A percentile compares a stretch with the other conserved stretches of the same genome.
These are phyloP conservation scores for Indri indri DNA, from an alignment of 2,113 vertebrate genomes.

Conservation along the genomic window DNA sequence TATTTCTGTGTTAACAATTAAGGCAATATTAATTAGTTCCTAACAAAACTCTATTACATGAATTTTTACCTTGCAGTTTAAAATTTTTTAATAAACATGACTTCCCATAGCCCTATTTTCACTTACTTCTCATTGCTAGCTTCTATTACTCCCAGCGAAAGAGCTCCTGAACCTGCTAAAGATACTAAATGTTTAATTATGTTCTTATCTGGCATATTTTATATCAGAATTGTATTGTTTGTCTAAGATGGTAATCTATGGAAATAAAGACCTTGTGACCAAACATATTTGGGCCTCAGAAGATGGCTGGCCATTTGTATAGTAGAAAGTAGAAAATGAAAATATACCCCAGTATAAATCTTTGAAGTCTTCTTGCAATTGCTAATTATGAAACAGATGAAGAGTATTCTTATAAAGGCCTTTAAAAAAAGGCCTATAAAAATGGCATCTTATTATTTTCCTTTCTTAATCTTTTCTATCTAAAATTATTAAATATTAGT, in stretches of 20 bases:
- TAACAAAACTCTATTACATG: not conserved
- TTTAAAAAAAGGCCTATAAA: not conserved
- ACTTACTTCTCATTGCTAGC: not conserved
- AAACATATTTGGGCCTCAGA: not conserved
- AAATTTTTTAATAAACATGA: not conserved
- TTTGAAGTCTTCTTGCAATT: not conserved
- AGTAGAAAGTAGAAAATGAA: constrained; percentile 41
- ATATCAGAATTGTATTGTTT: constrained; percentile 68
- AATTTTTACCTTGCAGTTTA: not conserved
- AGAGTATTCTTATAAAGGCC: not conserved
- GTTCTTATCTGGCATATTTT: constrained; percentile 74
- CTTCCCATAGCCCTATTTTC: not conserved
- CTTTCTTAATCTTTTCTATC: not conserved
- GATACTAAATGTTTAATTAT: constrained; percentile 73
- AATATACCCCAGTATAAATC: not conserved
- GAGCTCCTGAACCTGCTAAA: constrained; percentile 44
- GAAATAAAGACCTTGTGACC: constrained; percentile 28
- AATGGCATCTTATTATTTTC: not conserved
- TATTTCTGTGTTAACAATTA: not conserved
- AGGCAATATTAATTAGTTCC: not conserved
- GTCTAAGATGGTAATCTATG: constrained; percentile 60
- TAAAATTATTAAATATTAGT: constrained; percentile 13
- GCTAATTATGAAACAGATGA: not conserved
- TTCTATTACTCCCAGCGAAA: constrained; percentile 22
- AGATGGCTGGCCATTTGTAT: not conserved